phyloP scores from a whole-genome alignment of 1,140 invertebrate genomes.

The Danaus plexippus region DNA sequence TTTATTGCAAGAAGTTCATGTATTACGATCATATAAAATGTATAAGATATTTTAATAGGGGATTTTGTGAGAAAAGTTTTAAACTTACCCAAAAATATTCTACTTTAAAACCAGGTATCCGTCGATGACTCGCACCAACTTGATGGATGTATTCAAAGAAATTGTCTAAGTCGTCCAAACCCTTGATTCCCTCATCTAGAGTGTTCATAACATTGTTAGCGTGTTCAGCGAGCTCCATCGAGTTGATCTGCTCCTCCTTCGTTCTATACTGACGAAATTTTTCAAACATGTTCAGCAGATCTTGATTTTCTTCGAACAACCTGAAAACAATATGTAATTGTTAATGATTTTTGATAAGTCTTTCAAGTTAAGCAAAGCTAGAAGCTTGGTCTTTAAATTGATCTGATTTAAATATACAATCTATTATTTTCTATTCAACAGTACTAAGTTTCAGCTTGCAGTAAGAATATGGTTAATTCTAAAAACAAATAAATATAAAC shows the following conservation, averaged over 20 bases:
- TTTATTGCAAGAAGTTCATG: too few species aligned
- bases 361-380: too few species aligned
- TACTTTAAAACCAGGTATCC: constrained; percentile 87
- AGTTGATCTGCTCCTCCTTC: constrained; percentile 84
- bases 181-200: constrained; percentile 88
- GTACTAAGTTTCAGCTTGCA: too few species aligned
- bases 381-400: too few species aligned
- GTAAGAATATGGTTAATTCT: constrained; percentile 2
- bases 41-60: not conserved
- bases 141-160: constrained; percentile 88
- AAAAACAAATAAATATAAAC: not conserved
- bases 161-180: constrained; percentile 86
- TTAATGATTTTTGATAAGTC: constrained; percentile 1
- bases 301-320: constrained; percentile 89
- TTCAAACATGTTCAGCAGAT: constrained; percentile 85
- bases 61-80: not conserved
- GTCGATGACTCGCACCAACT: constrained; percentile 85
- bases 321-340: constrained; percentile 58
- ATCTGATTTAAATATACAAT: too few species aligned
- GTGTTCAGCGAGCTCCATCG: constrained; percentile 87
- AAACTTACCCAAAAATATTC: constrained; percentile 89
- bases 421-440: too few species aligned
- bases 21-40: too few species aligned
- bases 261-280: constrained; percentile 86
- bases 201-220: constrained; percentile 91